These are phyloP conservation scores for Todus mexicanus DNA, from an alignment of 2,797 vertebrate genomes.

Conservation along the genomic window DNA sequence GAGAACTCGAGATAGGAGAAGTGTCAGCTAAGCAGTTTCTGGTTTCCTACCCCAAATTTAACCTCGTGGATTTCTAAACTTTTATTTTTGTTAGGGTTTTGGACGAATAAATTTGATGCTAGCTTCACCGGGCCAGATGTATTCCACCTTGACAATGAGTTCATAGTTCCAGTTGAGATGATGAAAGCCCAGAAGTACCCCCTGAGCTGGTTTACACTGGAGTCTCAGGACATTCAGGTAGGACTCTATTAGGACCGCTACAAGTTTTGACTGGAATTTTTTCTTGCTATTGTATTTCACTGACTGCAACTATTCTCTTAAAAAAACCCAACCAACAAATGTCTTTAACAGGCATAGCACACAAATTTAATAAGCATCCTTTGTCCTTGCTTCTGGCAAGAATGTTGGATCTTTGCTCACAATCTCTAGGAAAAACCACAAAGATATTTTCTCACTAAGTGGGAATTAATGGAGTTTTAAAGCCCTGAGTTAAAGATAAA, in stretches of 20 bases:
- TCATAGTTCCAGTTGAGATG: slow-evolving; percentile 86
- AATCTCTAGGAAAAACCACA: background rate
- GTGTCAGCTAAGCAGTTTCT: background rate
- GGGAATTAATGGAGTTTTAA: background rate
- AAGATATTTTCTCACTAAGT: background rate
- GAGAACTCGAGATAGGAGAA: background rate
- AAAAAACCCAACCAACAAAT: background rate
- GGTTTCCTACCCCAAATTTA: background rate
- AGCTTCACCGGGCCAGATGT: slow-evolving; percentile 80
- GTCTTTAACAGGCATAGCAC: background rate
- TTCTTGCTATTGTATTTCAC: background rate
- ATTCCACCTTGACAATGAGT: slow-evolving; percentile 84
- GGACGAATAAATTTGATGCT: slow-evolving; percentile 88
- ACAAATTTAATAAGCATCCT: background rate
- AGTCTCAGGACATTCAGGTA: slow-evolving; percentile 87
- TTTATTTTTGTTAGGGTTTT: slow-evolving; percentile 80
- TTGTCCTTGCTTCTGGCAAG: background rate
- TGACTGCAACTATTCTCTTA: background rate
- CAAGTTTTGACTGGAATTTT: background rate
- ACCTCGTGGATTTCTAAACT: background rate
- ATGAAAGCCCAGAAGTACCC: slow-evolving; percentile 88
- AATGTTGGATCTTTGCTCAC: background rate
- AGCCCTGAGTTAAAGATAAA: background rate
- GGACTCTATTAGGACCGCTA: background rate
- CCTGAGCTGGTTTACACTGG: slow-evolving; percentile 81